phyloP scores from a whole-genome alignment of 2,888 invertebrate species.

The Caenorhabditis sp. region DNA sequence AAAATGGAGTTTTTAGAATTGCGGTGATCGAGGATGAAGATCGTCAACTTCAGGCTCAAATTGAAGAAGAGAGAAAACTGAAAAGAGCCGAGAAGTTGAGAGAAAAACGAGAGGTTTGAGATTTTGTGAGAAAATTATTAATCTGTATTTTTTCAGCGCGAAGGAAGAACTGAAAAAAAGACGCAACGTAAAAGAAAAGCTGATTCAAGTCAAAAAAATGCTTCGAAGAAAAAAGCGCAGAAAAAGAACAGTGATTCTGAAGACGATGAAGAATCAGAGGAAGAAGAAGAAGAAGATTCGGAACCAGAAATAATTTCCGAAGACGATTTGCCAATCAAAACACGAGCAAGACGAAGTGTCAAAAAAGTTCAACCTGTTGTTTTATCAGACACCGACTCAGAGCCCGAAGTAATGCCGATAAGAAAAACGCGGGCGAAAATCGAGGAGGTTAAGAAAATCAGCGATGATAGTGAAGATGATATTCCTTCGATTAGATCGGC shows the following conservation, averaged over 20 bases:
- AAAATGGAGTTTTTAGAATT: constrained; percentile 18
- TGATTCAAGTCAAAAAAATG: neutral
- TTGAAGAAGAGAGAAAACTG: constrained; percentile 24
- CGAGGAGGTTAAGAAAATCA: neutral
- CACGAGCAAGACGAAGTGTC: neutral
- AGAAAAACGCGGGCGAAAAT: constrained; percentile 1
- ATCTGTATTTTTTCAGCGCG: constrained; percentile 5
- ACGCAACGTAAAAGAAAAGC: neutral
- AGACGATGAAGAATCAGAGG: constrained; percentile 12
- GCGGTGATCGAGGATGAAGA: constrained; percentile 52
- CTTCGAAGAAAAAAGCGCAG: neutral
- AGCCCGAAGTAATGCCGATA: constrained; percentile 12
- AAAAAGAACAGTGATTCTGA: neutral
- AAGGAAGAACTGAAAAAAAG: constrained; percentile 11
- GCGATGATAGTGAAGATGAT: constrained; percentile 5
- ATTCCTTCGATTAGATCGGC: neutral
- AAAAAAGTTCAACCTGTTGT: constrained; percentile 2
- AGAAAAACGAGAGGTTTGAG: constrained; percentile 17
- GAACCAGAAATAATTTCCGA: neutral
- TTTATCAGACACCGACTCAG: constrained; percentile 10
- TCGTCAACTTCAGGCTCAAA: constrained; percentile 27
- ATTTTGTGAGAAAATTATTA: neutral
- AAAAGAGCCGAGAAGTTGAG: constrained; percentile 21
- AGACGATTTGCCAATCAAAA: neutral
- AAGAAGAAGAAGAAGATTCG: constrained; percentile 13